Conservation (phyloP, 2,113 vertebrate species). For the Anoura caudifer region DNA sequence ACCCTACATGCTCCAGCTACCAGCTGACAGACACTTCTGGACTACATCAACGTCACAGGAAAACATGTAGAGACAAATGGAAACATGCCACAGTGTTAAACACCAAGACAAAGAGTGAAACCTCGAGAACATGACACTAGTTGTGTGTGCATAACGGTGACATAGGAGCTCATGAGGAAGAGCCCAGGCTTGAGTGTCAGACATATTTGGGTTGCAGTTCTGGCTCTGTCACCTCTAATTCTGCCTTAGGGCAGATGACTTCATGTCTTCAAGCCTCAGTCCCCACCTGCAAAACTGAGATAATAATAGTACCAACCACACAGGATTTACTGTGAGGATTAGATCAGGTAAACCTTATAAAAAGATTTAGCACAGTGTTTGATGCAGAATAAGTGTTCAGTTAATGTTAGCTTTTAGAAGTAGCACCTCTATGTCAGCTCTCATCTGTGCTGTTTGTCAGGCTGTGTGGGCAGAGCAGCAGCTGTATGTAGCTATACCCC, state of each 20-base stretch:
- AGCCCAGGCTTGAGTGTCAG: not conserved
- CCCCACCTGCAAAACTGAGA: not conserved
- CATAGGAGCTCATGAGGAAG: too few species aligned
- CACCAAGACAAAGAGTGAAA: not conserved
- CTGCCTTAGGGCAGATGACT: not conserved
- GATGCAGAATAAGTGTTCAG: not conserved
- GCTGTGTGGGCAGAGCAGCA: not conserved
- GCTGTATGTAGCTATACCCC: not conserved
- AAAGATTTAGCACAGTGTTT: not conserved
- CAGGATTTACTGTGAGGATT: not conserved
- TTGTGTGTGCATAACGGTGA: not conserved
- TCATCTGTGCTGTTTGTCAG: not conserved
- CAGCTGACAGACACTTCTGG: not conserved
- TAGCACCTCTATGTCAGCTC: not conserved
- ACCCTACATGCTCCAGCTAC: not conserved
- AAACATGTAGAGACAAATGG: not conserved
- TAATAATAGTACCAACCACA: not conserved
- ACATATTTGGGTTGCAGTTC: not conserved
- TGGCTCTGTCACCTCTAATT: not conserved
- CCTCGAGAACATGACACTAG: not conserved
- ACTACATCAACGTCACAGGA: not conserved
- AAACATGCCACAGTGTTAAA: not conserved
- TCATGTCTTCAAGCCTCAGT: not conserved
- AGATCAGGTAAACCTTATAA: not conserved
- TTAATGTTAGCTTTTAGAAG: slow-evolving; percentile 1